Evolutionary conservation across 2,888 invertebrate genomes (phyloP).

Genomic region (Parapristionchus giblindavisi): DNA sequence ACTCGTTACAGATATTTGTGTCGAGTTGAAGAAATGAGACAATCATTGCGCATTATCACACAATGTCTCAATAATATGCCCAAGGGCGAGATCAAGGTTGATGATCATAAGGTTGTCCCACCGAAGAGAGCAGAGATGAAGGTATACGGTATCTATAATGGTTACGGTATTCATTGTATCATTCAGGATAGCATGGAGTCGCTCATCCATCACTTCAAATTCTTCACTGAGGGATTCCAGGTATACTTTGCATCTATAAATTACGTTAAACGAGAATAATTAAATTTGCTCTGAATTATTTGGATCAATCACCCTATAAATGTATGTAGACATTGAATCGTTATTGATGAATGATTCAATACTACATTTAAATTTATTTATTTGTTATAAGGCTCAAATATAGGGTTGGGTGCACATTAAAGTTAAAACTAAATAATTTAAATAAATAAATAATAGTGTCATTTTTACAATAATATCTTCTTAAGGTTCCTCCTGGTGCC

Average conservation of each 20-base stretch:
- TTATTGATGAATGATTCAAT: too few species aligned
- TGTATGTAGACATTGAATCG: too few species aligned
- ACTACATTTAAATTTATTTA: too few species aligned
- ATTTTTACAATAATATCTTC: background rate
- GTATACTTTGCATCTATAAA: constrained; percentile 5
- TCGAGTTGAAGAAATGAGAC: constrained; percentile 81
- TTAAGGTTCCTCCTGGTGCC: constrained; percentile 85
- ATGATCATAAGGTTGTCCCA: constrained; percentile 91
- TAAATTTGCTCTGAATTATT: too few species aligned
- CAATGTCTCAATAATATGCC: constrained; percentile 99
- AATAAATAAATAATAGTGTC: too few species aligned
- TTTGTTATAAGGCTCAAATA: too few species aligned
- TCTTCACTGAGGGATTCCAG: constrained; percentile 94
- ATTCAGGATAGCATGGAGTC: constrained; percentile 84
- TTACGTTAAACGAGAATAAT: too few species aligned
- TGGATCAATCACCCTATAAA: too few species aligned
- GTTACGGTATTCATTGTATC: background rate
- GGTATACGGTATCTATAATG: too few species aligned
- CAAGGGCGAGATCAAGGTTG: constrained; percentile 74
- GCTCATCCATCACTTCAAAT: constrained; percentile 96
- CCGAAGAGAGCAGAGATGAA: constrained; percentile 96
- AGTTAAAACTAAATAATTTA: too few species aligned
- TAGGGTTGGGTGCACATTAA: too few species aligned
- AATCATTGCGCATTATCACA: constrained; percentile 89
- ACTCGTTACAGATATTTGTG: constrained; percentile 88